phyloP scores from a whole-genome alignment of 2,888 invertebrate species.

The Drosophila emarginata region DNA sequence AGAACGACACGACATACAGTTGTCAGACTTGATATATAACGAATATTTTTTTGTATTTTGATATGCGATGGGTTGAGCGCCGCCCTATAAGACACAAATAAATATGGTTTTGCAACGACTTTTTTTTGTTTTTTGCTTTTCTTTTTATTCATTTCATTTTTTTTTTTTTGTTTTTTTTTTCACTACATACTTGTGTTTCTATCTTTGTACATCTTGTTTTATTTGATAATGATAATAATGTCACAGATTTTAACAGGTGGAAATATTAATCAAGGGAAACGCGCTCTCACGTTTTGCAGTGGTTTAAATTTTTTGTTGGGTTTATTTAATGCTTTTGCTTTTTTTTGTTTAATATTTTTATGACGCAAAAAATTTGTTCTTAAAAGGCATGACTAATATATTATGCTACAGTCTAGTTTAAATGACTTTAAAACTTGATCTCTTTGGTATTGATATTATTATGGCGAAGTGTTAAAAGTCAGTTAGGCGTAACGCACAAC shows the following conservation, averaged over 20 bases:
- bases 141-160: too few species aligned
- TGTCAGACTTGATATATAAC: constrained; percentile 4
- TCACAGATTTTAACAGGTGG: constrained; percentile 52
- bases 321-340: constrained; percentile 35
- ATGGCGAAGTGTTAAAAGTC: constrained; percentile 49
- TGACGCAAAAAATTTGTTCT: constrained; percentile 39
- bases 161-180: too few species aligned
- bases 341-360: constrained; percentile 14
- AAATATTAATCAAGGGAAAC: constrained; percentile 39
- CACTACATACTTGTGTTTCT: neutral
- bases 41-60: neutral
- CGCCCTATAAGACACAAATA: constrained; percentile 4
- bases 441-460: neutral
- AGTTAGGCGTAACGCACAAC: constrained; percentile 44
- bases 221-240: constrained; percentile 42
- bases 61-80: constrained; percentile 3
- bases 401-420: constrained; percentile 10
- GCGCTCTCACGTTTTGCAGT: constrained; percentile 65
- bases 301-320: constrained; percentile 39
- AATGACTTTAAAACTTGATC: too few species aligned
- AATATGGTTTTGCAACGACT: neutral
- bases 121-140: too few species aligned
- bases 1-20: constrained; percentile 6
- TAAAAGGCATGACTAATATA: constrained; percentile 18
- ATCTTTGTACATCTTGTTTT: constrained; percentile 13